Conservation (phyloP, 2,888 invertebrate species). For the Candidula unifasciata region DNA sequence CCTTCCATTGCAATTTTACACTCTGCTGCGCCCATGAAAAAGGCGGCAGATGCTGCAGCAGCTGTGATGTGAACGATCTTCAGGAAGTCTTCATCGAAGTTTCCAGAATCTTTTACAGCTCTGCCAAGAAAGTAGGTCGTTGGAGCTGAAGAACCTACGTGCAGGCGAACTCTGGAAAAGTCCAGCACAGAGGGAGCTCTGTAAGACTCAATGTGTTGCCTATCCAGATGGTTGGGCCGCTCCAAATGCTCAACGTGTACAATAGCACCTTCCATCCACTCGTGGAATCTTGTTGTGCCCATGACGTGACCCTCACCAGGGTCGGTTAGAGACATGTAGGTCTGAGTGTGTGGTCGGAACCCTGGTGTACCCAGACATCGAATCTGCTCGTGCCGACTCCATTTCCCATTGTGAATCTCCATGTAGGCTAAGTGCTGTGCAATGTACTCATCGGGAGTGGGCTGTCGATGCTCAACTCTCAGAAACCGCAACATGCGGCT, state of each 20-base stretch:
- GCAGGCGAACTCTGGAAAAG: conserved; percentile 62
- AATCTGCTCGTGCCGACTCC: conserved; percentile 45
- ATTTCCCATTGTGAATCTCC: conserved; percentile 50
- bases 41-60: conserved; percentile 61
- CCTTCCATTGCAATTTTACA: conserved; percentile 64
- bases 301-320: conserved; percentile 65
- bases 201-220: conserved; percentile 63
- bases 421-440: conserved; percentile 59
- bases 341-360: conserved; percentile 63
- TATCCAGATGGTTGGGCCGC: conserved; percentile 58
- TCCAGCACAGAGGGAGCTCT: conserved; percentile 63
- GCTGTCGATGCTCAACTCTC: conserved; percentile 57
- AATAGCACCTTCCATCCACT: conserved; percentile 66
- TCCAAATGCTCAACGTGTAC: conserved; percentile 67
- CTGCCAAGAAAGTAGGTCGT: conserved; percentile 64
- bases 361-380: conserved; percentile 61
- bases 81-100: conserved; percentile 63
- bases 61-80: conserved; percentile 63
- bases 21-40: conserved; percentile 63
- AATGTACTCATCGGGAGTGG: conserved; percentile 58
- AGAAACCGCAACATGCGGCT: conserved; percentile 53
- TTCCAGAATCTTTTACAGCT: conserved; percentile 61
- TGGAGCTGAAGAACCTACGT: conserved; percentile 62
- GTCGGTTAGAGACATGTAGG: conserved; percentile 65
- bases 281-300: conserved; percentile 62